Conservation (phyloP, 1,140 invertebrate genomes). For the Trypoxylus dichotomus region DNA sequence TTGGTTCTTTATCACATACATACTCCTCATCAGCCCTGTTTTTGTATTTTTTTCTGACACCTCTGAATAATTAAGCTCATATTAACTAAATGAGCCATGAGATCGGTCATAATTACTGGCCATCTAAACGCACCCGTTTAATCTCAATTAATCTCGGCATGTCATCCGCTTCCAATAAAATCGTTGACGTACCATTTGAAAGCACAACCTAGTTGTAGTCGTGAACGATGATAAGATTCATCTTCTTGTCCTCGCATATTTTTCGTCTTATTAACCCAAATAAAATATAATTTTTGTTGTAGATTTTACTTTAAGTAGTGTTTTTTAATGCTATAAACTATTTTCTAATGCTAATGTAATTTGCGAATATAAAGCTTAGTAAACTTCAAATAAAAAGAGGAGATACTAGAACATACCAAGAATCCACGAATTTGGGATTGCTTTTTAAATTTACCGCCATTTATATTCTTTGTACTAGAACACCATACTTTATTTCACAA, state of each 20-base stretch:
- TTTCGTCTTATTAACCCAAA: background rate
- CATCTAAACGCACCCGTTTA: background rate
- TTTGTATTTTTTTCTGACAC: background rate
- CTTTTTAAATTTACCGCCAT: too few relatives aligned
- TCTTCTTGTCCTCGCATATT: background rate
- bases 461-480: too few relatives aligned
- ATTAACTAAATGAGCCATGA: conserved; percentile 10
- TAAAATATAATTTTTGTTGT: too few relatives aligned
- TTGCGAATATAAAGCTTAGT: too few relatives aligned
- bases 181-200: background rate
- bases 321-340: background rate
- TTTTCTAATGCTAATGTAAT: too few relatives aligned
- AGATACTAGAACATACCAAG: too few relatives aligned
- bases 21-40: background rate
- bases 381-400: too few relatives aligned
- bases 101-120: background rate
- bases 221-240: background rate
- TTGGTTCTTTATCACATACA: conserved; percentile 4
- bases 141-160: conserved; percentile 10
- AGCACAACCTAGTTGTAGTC: background rate
- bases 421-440: too few relatives aligned
- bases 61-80: conserved; percentile 13
- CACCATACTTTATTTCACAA: too few relatives aligned
- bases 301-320: too few relatives aligned
- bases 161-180: background rate